Percentiles rank a stretch among this genome's conserved stretches.
Evolutionary conservation across 2,888 invertebrate species (phyloP).

Genomic region (Marasmarcha lunaedactyla): DNA sequence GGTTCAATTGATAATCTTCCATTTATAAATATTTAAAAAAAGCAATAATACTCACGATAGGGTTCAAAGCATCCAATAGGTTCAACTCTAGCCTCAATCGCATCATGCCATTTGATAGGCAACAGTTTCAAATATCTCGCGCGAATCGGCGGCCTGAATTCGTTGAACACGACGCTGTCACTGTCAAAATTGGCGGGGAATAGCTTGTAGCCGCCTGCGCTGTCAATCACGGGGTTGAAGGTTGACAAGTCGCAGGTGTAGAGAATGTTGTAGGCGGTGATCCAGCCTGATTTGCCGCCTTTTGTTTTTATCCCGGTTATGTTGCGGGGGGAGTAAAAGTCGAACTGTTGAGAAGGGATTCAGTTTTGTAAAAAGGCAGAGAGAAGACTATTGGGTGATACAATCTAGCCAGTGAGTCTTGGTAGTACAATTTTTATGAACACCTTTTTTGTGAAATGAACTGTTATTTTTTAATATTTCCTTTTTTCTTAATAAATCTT

Average conservation of each 20-base stretch:
- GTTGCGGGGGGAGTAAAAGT: conserved; percentile 81
- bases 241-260: conserved; percentile 78
- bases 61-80: conserved; percentile 83
- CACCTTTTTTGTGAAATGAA: too few relatives aligned
- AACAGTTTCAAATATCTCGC: conserved; percentile 78
- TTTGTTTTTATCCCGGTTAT: conserved; percentile 83
- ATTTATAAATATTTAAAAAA: too few relatives aligned
- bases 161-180: conserved; percentile 68
- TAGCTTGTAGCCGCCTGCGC: conserved; percentile 60
- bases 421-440: too few relatives aligned
- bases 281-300: conserved; percentile 79
- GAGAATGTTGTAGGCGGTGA: conserved; percentile 77
- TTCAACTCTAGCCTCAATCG: conserved; percentile 81
- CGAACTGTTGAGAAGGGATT: conserved; percentile 63
- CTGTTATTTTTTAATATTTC: too few relatives aligned
- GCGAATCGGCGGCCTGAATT: conserved; percentile 79
- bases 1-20: too few relatives aligned
- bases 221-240: conserved; percentile 78
- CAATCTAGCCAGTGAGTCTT: too few relatives aligned
- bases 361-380: conserved; percentile 15
- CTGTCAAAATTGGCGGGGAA: conserved; percentile 82
- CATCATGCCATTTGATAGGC: conserved; percentile 79
- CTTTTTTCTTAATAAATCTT: too few relatives aligned
- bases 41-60: conserved; percentile 70
- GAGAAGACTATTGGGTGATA: too few relatives aligned